Evolutionary conservation across 2,888 invertebrate genomes (phyloP).

Genomic region (Oegoconia quadripuncta): DNA sequence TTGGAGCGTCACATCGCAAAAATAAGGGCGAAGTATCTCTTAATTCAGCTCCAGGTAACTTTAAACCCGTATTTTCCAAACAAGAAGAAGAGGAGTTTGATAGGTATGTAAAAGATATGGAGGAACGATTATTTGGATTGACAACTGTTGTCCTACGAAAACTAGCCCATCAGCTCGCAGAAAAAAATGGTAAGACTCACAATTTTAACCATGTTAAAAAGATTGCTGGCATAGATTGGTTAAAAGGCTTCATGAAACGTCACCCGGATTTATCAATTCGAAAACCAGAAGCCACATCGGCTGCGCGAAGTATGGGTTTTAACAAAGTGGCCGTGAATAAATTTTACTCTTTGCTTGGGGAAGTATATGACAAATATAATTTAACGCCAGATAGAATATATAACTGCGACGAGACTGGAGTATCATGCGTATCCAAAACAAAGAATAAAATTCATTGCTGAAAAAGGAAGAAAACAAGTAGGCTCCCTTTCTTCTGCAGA

Average conservation of each 20-base stretch:
- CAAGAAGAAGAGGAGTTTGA: constrained; percentile 15
- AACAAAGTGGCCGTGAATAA: constrained; percentile 4
- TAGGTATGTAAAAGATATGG: constrained; percentile 15
- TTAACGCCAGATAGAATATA: not conserved
- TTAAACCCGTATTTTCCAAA: constrained; percentile 11
- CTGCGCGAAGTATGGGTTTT: constrained; percentile 10
- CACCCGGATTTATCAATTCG: constrained; percentile 16
- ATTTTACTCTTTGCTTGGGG: constrained; percentile 1
- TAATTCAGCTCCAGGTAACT: constrained; percentile 2
- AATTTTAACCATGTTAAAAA: constrained; percentile 15
- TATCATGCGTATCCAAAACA: not conserved
- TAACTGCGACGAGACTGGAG: constrained; percentile 4
- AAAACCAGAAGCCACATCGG: constrained; percentile 18
- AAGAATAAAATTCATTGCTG: constrained; percentile 1
- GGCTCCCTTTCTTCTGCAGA: too few species aligned
- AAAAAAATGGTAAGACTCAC: constrained; percentile 13
- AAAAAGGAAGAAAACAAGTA: too few species aligned
- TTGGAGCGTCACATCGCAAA: constrained; percentile 10
- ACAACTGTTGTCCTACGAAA: constrained; percentile 17
- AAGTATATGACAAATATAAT: not conserved
- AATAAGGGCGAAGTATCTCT: constrained; percentile 7
- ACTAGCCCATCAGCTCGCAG: constrained; percentile 10
- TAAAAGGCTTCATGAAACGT: constrained; percentile 18
- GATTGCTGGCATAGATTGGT: constrained; percentile 13
- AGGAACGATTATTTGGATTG: constrained; percentile 11